These are phyloP conservation scores for Dolichopus griseipennis DNA, from an alignment of 2,888 invertebrate species.

Conservation along the genomic window DNA sequence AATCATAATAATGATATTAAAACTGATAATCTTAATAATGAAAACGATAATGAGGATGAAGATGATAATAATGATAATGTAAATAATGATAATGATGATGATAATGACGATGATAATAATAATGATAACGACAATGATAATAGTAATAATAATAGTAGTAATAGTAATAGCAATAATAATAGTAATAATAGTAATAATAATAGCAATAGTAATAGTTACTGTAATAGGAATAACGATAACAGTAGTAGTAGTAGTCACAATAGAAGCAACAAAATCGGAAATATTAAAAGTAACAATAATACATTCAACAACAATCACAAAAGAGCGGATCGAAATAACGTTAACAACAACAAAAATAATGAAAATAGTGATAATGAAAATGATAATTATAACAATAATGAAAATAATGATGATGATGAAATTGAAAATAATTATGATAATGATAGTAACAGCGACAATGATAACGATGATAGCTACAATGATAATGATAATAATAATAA, in stretches of 20 bases:
- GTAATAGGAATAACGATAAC: not conserved
- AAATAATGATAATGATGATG: not conserved
- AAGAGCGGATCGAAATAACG: not conserved
- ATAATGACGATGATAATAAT: not conserved
- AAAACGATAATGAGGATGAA: not conserved
- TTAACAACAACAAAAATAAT: not conserved
- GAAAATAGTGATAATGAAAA: slow-evolving; percentile 3
- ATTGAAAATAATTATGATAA: not conserved
- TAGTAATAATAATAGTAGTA: not conserved
- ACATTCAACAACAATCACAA: not conserved
- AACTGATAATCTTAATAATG: not conserved
- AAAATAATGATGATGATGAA: not conserved
- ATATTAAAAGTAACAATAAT: not conserved
- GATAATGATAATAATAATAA: not conserved
- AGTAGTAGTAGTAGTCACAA: not conserved
- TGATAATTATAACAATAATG: not conserved
- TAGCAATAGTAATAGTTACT: not conserved
- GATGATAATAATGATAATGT: not conserved
- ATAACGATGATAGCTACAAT: not conserved
- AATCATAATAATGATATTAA: not conserved
- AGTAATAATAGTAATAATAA: not conserved
- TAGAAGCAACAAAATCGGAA: not conserved
- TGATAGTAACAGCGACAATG: not conserved
- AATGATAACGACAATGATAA: not conserved
- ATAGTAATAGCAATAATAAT: not conserved